Evolutionary conservation across 2,888 invertebrate genomes (phyloP).

Genomic region (Heliconius erato): DNA sequence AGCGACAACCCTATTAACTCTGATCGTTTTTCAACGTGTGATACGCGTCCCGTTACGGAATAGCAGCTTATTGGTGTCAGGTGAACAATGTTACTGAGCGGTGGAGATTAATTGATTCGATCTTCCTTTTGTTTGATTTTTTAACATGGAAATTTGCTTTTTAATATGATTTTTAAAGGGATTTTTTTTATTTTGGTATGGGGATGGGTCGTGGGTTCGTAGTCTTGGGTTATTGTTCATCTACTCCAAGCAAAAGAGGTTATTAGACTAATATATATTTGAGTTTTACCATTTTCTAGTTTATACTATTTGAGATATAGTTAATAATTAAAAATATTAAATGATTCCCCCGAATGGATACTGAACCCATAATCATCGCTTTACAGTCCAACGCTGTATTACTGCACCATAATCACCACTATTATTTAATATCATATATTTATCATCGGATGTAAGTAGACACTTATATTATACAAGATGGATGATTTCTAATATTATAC

Average conservation of each 20-base stretch:
- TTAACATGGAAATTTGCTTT: not conserved
- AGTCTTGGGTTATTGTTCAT: no score
- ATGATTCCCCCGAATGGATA: no score
- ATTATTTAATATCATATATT: no score
- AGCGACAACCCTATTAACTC: slow-evolving; percentile 51
- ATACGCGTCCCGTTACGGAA: slow-evolving; percentile 55
- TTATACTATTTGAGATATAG: no score
- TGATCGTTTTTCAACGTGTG: slow-evolving; percentile 76
- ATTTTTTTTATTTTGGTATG: not conserved
- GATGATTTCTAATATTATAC: no score
- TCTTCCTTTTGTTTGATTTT: slow-evolving; percentile 28
- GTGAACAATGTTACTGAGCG: slow-evolving; percentile 44
- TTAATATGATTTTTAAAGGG: not conserved
- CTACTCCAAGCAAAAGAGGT: no score
- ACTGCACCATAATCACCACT: no score
- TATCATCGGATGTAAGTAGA: not conserved
- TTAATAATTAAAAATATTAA: no score
- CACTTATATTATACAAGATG: not conserved
- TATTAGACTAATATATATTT: no score
- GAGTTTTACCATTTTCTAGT: no score
- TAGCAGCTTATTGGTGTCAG: slow-evolving; percentile 54
- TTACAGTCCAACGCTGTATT: no score
- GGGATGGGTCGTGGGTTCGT: not conserved
- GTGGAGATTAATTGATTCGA: slow-evolving; percentile 36
- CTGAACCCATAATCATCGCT: no score